Percentiles rank a stretch among this genome's conserved stretches.
Conservation (phyloP, 2,888 invertebrate species). For the Dexiosoma caninum region DNA sequence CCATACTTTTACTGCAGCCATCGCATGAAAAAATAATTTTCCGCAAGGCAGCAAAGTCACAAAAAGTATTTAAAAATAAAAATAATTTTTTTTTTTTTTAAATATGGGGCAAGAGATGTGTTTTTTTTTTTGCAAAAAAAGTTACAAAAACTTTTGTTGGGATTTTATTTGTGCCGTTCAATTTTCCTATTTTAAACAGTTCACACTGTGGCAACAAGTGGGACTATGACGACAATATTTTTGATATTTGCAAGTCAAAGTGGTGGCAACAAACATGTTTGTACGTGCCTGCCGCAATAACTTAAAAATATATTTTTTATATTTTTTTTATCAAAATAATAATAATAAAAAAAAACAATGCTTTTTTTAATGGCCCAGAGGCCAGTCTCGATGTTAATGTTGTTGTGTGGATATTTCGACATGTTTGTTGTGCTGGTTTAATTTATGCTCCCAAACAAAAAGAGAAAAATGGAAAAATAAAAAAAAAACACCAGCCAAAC, state of each 20-base stretch:
- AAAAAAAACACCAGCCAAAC: constrained; percentile 30
- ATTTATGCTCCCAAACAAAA: constrained; percentile 52
- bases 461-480: background rate
- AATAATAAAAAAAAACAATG: constrained; percentile 9
- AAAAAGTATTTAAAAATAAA: no score
- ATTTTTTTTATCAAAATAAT: background rate
- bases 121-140: no score
- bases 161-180: no score
- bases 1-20: no score
- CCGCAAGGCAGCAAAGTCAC: no score
- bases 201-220: background rate
- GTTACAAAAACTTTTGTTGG: no score
- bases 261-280: background rate
- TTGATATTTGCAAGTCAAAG: background rate
- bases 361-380: constrained; percentile 50
- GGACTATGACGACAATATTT: background rate
- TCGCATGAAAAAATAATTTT: no score
- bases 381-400: constrained; percentile 50
- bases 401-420: constrained; percentile 40
- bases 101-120: no score
- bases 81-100: no score
- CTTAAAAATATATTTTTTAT: background rate
- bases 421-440: constrained; percentile 51
- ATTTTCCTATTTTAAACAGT: no score
- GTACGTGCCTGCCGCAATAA: no score